phyloP scores from a whole-genome alignment of 2,113 vertebrate genomes.

The Tyrannus savana region DNA sequence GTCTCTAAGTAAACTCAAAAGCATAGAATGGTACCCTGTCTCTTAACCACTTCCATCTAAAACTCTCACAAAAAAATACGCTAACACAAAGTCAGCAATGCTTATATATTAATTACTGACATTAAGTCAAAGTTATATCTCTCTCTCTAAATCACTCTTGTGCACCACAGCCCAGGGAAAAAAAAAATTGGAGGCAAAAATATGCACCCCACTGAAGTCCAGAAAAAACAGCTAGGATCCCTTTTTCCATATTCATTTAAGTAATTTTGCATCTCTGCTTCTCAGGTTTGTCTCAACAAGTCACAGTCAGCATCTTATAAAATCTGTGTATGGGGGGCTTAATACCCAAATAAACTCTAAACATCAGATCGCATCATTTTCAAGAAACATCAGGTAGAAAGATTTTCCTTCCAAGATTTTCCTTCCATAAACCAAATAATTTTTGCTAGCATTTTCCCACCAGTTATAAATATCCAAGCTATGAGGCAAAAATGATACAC shows the following conservation, averaged over 20 bases:
- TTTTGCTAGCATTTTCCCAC: not conserved
- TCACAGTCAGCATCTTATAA: not conserved
- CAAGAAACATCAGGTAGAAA: not conserved
- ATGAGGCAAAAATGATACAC: not conserved
- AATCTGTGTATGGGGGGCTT: not conserved
- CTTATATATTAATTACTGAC: not conserved
- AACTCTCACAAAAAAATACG: not conserved
- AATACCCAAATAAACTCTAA: not conserved
- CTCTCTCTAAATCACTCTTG: not conserved
- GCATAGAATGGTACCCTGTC: not conserved
- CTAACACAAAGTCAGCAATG: not conserved
- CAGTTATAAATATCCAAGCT: not conserved
- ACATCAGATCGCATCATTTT: not conserved
- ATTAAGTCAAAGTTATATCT: not conserved
- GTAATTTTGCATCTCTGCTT: not conserved
- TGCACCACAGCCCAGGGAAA: fast-evolving
- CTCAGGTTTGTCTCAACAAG: not conserved
- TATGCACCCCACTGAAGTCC: fast-evolving
- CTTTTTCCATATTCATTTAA: not conserved
- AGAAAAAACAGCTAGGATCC: not conserved
- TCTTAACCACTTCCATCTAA: not conserved
- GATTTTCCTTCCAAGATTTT: not conserved
- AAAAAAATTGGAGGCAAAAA: not conserved
- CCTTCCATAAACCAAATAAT: not conserved
- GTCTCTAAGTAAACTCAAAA: not conserved